Conservation (phyloP, 2,113 vertebrate genomes). For the Apeltes quadracus region DNA sequence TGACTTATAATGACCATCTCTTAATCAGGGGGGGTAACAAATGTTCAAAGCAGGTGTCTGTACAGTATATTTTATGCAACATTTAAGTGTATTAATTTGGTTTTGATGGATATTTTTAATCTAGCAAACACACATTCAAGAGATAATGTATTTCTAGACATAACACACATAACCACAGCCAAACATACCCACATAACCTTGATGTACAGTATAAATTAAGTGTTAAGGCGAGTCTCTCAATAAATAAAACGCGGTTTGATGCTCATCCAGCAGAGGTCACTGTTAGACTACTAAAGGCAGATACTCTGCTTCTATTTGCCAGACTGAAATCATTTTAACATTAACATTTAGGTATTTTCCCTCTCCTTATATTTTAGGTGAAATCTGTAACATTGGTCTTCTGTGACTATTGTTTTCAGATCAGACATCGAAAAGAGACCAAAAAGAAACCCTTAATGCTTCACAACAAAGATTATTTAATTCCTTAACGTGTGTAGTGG, state of each 20-base stretch:
- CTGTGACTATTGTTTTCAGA: neutral
- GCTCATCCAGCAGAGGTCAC: conserved; percentile 76
- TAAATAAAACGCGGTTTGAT: conserved; percentile 16
- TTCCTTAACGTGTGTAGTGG: neutral
- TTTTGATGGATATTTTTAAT: neutral
- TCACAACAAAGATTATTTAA: conserved; percentile 14
- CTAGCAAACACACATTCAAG: neutral
- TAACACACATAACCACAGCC: neutral
- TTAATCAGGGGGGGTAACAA: neutral
- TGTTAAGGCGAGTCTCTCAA: neutral
- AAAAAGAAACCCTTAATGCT: conserved; percentile 3
- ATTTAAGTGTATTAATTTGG: neutral
- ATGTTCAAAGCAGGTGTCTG: neutral
- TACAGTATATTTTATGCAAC: neutral
- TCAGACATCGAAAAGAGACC: neutral
- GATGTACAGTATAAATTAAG: neutral
- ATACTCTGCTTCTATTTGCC: conserved; percentile 2
- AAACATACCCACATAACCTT: neutral
- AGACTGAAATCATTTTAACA: neutral
- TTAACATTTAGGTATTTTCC: neutral
- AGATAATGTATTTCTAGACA: neutral
- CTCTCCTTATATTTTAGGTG: neutral
- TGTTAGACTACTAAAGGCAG: conserved; percentile 64
- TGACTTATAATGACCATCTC: neutral
- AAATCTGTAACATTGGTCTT: neutral